These are phyloP conservation scores for Antennarius striatus DNA, from an alignment of 2,113 vertebrate species.

Conservation along the genomic window DNA sequence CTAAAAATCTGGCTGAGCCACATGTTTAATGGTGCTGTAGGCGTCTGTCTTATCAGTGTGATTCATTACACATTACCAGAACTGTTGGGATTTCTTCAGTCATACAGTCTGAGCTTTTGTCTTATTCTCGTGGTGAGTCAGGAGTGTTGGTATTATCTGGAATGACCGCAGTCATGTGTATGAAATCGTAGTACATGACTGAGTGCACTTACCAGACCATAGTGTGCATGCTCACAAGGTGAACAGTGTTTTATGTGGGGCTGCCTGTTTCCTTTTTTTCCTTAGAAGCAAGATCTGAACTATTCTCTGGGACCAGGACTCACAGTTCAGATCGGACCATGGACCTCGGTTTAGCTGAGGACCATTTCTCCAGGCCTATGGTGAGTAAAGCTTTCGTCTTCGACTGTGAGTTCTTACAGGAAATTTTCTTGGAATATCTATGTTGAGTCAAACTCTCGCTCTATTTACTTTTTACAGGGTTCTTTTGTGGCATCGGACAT, in stretches of 20 bases:
- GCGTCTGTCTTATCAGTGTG: background rate
- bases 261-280: slow-evolving; percentile 3
- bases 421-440: no score
- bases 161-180: slow-evolving; percentile 29
- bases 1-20: slow-evolving; percentile 17
- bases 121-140: background rate
- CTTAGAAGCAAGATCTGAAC: slow-evolving; percentile 79
- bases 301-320: slow-evolving; percentile 73
- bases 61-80: no score
- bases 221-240: slow-evolving; percentile 8
- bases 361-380: slow-evolving; percentile 93
- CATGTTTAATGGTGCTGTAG: slow-evolving; percentile 6
- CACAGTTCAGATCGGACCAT: slow-evolving; percentile 80
- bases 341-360: slow-evolving; percentile 92
- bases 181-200: slow-evolving; percentile 18
- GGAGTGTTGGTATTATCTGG: background rate
- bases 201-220: slow-evolving; percentile 3
- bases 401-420: background rate
- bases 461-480: slow-evolving; percentile 73
- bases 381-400: slow-evolving; percentile 70
- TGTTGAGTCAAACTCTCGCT: background rate
- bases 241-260: slow-evolving; percentile 14
- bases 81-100: no score
- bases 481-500: slow-evolving; percentile 89
- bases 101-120: background rate